Conservation (phyloP, 1,140 invertebrate species). For the Hormaphis cornu region DNA sequence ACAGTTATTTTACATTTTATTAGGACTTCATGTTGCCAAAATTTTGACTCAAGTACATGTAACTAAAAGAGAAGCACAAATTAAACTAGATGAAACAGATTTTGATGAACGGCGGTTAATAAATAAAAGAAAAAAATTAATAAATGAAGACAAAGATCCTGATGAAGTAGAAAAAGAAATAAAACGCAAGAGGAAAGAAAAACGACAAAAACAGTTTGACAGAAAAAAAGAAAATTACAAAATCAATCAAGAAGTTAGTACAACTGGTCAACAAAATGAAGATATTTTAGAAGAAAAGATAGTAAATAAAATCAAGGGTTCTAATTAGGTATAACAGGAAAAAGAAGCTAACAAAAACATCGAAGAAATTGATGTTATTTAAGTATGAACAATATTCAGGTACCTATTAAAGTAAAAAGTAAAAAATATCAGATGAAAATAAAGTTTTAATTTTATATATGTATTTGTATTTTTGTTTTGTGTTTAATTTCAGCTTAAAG, state of each 20-base stretch:
- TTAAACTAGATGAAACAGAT: slow-evolving; percentile 80
- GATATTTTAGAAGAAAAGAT: neutral
- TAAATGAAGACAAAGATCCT: slow-evolving; percentile 72
- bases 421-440: too few species aligned
- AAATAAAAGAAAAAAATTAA: slow-evolving; percentile 78
- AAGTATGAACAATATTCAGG: too few species aligned
- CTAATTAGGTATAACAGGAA: too few species aligned
- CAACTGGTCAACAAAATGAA: neutral
- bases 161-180: slow-evolving; percentile 55
- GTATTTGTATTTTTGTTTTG: too few species aligned
- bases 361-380: too few species aligned
- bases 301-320: neutral
- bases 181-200: slow-evolving; percentile 21
- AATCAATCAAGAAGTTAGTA: neutral
- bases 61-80: slow-evolving; percentile 80
- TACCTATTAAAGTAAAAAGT: too few species aligned
- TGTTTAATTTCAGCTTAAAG: too few species aligned
- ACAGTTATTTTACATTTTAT: slow-evolving; percentile 32
- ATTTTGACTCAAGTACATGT: slow-evolving; percentile 88
- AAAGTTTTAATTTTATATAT: too few species aligned
- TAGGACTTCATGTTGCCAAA: slow-evolving; percentile 71
- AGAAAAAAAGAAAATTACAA: neutral
- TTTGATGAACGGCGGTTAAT: slow-evolving; percentile 81
- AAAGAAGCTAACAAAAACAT: too few species aligned
- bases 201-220: neutral